Base-by-base conservation (phyloP, 2,797 vertebrate species). In the Syndactyla subalaris region DNA sequence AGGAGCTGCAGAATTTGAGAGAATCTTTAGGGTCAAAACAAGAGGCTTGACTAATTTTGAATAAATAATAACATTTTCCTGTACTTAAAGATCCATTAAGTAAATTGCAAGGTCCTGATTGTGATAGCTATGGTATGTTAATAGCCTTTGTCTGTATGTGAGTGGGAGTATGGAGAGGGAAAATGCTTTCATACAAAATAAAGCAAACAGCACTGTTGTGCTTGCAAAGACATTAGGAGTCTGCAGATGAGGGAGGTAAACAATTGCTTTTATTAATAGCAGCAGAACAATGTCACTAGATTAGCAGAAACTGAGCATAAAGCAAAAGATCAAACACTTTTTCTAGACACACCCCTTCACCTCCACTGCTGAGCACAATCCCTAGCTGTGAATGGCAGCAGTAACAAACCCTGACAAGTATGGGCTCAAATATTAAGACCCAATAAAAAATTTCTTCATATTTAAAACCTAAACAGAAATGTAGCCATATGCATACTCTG, bases 201-300 rank as follows among this genome's bases (percentile, higher is more conserved):
- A 94, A 84, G 79, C 54, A 89, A 92, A 89, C 43, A 89, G 51
- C 5, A 3, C 73, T 84, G 51, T 46, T 86, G 48, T 89, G 66
- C 88, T 96, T 90, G 89, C 63, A 92, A 89, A 83, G 41, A 49
- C 88, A 71, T 63, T 76, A 73, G n/a, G 45, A 68, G 51, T 71
- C 73, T 82, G 55, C 41, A 92, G 82, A 89, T 32, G 65, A 95
- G 84, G 0, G 27, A 95, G 57, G 67, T 76, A 94, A 94, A 92
- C 67, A 89, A 71, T 73, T 82, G 67, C 22, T 86, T 93, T 93
- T 88, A 92, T 96, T 93, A 95, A 93, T 41, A 94, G 75, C 59
- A 91, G 74, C 66, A 88, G 73, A 96, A 91, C 89, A 82, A 87
- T 96, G 91, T 49, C 80, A 93, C 41, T 73, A 73, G 51, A 86